phyloP scores from a whole-genome alignment of 2,888 invertebrate species.

The Lysandra bellargus region DNA sequence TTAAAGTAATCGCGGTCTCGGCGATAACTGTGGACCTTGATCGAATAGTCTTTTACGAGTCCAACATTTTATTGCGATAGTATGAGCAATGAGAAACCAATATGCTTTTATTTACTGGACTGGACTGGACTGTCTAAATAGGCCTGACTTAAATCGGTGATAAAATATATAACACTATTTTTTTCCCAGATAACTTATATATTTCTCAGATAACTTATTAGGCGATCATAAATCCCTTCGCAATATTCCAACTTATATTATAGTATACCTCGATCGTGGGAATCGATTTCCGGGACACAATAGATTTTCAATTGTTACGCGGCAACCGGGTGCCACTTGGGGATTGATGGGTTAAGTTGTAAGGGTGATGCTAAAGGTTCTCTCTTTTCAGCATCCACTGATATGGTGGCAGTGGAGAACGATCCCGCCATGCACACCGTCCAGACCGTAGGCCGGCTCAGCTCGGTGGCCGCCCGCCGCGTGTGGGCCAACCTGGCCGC shows the following conservation, averaged over 20 bases:
- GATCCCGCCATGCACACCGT: conserved; percentile 86
- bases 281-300: no score
- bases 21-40: conserved; percentile 5
- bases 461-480: conserved; percentile 85
- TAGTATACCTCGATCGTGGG: no score
- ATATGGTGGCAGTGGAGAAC: conserved; percentile 78
- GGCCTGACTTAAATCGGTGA: not conserved
- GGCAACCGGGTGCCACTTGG: no score
- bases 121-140: no score
- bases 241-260: no score
- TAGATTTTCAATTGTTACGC: no score
- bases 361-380: not conserved
- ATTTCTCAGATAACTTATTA: no score
- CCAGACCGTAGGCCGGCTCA: conserved; percentile 86
- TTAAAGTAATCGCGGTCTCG: not conserved
- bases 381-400: conserved; percentile 46
- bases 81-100: not conserved
- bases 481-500: conserved; percentile 84
- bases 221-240: no score
- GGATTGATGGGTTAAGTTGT: not conserved
- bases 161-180: no score
- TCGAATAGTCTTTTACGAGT: conserved; percentile 2
- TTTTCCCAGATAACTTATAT: no score
- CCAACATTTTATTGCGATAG: conserved; percentile 3
- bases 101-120: not conserved